phyloP scores from a whole-genome alignment of 2,888 invertebrate species.

The Epirrhoe tristata region DNA sequence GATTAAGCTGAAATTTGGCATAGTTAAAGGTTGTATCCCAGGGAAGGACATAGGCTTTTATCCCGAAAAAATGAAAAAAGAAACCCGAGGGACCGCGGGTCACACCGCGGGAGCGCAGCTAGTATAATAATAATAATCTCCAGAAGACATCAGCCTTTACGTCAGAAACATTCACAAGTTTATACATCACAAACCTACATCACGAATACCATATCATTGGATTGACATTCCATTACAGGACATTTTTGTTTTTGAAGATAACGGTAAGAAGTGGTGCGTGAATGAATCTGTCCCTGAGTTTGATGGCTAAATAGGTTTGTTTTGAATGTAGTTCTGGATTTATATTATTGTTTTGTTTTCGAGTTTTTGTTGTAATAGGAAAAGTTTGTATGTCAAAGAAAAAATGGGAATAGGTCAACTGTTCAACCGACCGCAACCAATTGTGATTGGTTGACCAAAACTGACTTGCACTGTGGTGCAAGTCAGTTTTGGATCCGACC shows the following conservation, averaged over 20 bases:
- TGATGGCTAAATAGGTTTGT: constrained; percentile 2
- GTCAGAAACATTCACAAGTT: constrained; percentile 53
- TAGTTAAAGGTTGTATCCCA: no score
- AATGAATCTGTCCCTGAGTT: constrained; percentile 30
- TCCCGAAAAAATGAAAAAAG: no score
- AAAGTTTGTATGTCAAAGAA: background rate
- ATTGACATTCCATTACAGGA: constrained; percentile 53
- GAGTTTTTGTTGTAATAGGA: background rate
- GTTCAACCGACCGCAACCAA: no score
- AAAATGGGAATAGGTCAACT: no score
- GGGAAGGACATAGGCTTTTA: no score
- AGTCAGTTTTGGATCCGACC: no score
- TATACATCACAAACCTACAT: constrained; percentile 59
- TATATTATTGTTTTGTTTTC: background rate
- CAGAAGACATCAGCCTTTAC: constrained; percentile 17
- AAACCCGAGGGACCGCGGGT: no score
- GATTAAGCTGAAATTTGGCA: no score
- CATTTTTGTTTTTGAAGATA: constrained; percentile 32
- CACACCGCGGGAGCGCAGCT: no score
- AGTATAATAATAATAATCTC: no score
- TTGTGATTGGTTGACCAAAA: no score
- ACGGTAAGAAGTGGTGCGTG: constrained; percentile 35
- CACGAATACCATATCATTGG: constrained; percentile 49
- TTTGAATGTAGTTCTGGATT: background rate
- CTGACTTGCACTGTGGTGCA: no score